phyloP scores from a whole-genome alignment of 2,888 invertebrate species.

The Chymomyza amoena region DNA sequence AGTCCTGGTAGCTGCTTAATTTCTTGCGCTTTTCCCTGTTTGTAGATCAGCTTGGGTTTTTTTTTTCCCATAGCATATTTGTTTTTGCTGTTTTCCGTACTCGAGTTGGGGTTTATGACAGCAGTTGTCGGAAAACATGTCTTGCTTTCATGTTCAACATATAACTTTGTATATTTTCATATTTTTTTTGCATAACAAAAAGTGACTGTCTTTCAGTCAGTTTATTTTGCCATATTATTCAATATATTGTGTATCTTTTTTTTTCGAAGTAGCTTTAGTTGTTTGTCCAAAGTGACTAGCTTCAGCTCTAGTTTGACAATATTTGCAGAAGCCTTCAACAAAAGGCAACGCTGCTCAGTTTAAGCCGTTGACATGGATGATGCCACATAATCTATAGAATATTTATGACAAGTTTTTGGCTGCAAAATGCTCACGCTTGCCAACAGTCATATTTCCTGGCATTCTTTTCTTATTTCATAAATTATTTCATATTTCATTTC shows the following conservation, averaged over 20 bases:
- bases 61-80: not conserved
- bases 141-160: conserved; percentile 2
- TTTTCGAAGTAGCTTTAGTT: conserved; percentile 14
- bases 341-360: not conserved
- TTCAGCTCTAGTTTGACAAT: not conserved
- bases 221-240: conserved; percentile 35
- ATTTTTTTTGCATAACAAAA: conserved; percentile 15
- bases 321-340: not conserved
- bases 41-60: conserved; percentile 6
- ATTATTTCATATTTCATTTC: conserved; percentile 70
- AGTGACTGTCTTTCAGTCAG: conserved; percentile 54
- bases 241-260: conserved; percentile 13
- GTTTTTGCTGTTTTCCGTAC: conserved; percentile 18
- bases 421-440: conserved; percentile 18
- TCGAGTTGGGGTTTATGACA: conserved; percentile 43
- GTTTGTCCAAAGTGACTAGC: conserved; percentile 1
- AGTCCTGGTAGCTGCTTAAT: not conserved
- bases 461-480: conserved; percentile 40
- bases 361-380: conserved; percentile 18
- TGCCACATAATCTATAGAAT: conserved; percentile 6
- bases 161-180: conserved; percentile 17
- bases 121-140: conserved; percentile 59
- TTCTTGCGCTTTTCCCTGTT: not conserved
- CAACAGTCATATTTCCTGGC: conserved; percentile 6
- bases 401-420: conserved; percentile 36